Base-by-base conservation (phyloP, 2,888 invertebrate species). In the Thelaira solivaga region DNA sequence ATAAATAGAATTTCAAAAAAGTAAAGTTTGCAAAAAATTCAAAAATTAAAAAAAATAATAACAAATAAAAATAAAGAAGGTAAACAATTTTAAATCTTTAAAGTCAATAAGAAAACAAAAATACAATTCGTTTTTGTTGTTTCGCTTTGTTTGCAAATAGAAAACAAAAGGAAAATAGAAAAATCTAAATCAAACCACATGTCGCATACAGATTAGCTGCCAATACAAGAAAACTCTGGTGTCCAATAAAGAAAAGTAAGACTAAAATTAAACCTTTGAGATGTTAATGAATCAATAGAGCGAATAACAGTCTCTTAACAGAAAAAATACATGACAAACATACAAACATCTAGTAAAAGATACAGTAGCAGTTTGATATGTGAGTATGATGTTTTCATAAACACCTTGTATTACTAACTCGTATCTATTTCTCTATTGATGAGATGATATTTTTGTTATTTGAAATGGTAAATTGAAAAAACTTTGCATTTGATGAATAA, bases 71-170 rank as follows among this genome's bases (percentile, higher is more conserved):
- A 2, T 31, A 61, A 22, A 29, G 26, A 20, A 72, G 67, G 69
- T 82, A 85, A 84, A 83, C 83, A 86, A 83, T 84, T 84, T 68
- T 82, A 82, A 85, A 86, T 84, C 84, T 83, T 83, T 83, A 86
- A 85, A 85, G 83, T 83, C 86, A 86, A 86, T 82, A 79, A 6
- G 29, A 20, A 29, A 31, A 43, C 45, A 43, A 16, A 20, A 6
- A 22, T 13, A 6, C 20, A n/a, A n/a, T 0, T 24, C 6, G n/a
- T 10, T 34, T 51, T 31, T 61, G 55, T 49, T 26, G 4, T 6
- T 26, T 5, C 6, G 4, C 6, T 39, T 39, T 16, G 41, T 45
- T 73, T 55, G 31, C 53, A 55, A 76, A 57, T 20, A n/a, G n/a
- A n/a, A n/a, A n/a, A 64, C n/a, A 39, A 16, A 34, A 55, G 2